These are phyloP conservation scores for Pelodiscus sinensis DNA, from an alignment of 2,113 vertebrate species.

Conservation along the genomic window DNA sequence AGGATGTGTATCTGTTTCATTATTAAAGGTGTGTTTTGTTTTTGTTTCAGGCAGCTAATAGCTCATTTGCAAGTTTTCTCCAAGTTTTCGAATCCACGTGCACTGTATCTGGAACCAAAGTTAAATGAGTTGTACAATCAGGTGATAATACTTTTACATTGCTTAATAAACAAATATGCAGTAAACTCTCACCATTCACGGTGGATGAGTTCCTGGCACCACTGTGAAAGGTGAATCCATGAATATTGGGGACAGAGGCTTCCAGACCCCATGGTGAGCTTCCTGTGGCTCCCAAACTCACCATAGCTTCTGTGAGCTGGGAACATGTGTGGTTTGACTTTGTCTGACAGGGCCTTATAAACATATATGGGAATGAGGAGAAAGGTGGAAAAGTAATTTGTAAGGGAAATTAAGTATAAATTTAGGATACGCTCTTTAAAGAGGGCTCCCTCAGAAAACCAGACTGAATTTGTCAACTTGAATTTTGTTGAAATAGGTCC, in stretches of 20 bases:
- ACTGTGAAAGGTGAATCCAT: not conserved
- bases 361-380: not conserved
- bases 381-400: not conserved
- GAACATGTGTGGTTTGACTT: not conserved
- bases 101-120: constrained; percentile 90
- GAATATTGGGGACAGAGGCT: no score
- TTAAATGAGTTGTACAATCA: constrained; percentile 89
- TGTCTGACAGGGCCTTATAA: not conserved
- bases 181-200: no score
- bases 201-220: no score
- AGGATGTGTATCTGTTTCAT: not conserved
- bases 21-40: not conserved
- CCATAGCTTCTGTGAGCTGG: not conserved
- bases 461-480: not conserved
- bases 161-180: not conserved
- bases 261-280: no score
- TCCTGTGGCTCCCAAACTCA: not conserved
- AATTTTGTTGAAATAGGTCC: not conserved
- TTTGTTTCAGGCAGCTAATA: constrained; percentile 87
- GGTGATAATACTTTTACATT: constrained; percentile 73
- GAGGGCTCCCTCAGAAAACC: not conserved
- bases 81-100: constrained; percentile 93
- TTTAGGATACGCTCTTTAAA: not conserved
- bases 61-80: constrained; percentile 92
- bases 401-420: not conserved